Evolutionary conservation across 1,140 invertebrate genomes (phyloP), one percentile per base, ranked within the genome.

Genomic region (Leptinotarsa lineolata): DNA sequence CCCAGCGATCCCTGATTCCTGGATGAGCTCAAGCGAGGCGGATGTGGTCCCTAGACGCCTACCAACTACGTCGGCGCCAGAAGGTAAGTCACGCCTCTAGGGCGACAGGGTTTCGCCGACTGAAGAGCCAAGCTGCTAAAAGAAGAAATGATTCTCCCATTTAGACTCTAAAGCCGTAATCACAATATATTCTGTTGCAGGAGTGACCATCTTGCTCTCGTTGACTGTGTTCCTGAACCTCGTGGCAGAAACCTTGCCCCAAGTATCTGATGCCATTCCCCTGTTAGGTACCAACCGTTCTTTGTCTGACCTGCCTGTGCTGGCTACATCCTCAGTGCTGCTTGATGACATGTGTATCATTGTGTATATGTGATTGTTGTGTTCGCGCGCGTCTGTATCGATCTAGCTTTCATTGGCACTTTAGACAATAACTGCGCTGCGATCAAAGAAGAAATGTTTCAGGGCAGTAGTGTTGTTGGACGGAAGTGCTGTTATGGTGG

Each of bases 181-280:
- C 76, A 81, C 80, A 79, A 78, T 87, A 79, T 88, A 86, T 90
- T 90, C 89, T 92, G 89, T 94, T 95, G 89, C 93, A 98, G 97
- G 97, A 90, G 97, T 99, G 89, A 99, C 97, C 89, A 99, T 99
- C 90, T 94, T 99, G 87, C 96, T 99, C 86, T 98, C 97, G 87
- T 92, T 99, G 91, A 99, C 97, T 88, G 97, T 99, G 89, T 99
- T 99, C 92, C 93, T 95, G 90, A 95, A 95, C 90, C 91, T 97
- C 87, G 94, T 97, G 86, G 94, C 95, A 83, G 95, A 97, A 91
- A 96, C 94, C 86, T 91, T 97, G 90, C 95, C 95, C 85, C 93
- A 95, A 90, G 94, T 95, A 87, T 96, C 95, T 88, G 95, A 96
- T 87, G 94, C 94, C 87, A 94, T 96, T 88, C 94, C 94, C 88